Percentiles rank a stretch among this genome's conserved stretches.
Evolutionary conservation across 2,113 vertebrate species (phyloP).

Genomic region (Malurus cyaneus): DNA sequence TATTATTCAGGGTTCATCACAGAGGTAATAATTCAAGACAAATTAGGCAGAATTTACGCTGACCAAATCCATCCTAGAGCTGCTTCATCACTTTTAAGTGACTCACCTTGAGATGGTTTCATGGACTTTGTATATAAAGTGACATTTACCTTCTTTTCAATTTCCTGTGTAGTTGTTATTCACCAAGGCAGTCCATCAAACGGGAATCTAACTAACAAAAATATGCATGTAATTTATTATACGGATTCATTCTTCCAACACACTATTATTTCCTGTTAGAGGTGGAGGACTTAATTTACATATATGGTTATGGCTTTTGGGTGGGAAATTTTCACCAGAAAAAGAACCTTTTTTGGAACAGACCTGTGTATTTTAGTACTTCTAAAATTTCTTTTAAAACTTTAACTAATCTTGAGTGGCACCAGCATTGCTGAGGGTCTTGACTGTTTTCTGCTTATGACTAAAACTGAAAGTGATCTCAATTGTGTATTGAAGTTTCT

Average conservation of each 20-base stretch:
- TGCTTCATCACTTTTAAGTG: background rate
- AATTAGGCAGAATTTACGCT: constrained; percentile 10
- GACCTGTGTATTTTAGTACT: background rate
- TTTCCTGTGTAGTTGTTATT: background rate
- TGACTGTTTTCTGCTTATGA: background rate
- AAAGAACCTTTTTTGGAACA: background rate
- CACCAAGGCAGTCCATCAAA: background rate
- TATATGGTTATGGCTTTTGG: background rate
- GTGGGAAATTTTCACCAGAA: background rate
- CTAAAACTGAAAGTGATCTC: background rate
- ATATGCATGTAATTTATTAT: background rate
- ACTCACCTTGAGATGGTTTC: background rate
- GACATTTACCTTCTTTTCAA: constrained; percentile 10
- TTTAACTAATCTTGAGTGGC: background rate
- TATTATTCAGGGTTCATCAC: background rate
- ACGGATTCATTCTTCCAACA: background rate
- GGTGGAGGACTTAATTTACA: background rate
- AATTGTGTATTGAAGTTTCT: background rate
- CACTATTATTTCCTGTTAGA: background rate
- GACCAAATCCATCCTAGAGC: background rate
- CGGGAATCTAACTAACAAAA: background rate
- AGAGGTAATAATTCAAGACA: background rate
- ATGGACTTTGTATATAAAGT: background rate
- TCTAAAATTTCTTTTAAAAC: background rate
- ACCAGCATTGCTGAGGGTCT: background rate